Evolutionary conservation across 2,113 vertebrate genomes (phyloP), one percentile per base, ranked within the genome.

Genomic region (Hipposideros armiger): DNA sequence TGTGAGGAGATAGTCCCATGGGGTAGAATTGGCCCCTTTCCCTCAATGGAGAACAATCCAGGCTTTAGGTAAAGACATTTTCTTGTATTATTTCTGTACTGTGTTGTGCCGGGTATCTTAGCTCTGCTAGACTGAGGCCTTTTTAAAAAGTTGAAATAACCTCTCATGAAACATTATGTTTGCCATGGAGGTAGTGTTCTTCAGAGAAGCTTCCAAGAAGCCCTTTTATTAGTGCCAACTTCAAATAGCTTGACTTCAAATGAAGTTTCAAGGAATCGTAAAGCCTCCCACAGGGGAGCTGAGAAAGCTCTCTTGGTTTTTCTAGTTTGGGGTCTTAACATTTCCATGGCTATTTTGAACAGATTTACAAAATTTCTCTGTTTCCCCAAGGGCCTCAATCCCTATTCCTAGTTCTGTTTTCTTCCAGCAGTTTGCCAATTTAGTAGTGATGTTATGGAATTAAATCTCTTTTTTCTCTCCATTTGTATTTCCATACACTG

Each of bases 191-290:
- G 67, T 17, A 56, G 26, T 58, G 28, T 72, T 93, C 69, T 86
- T 91, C 52, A 91, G 70, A 78, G 76, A 32, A 94, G 73, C 62
- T 97, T 76, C 70, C 72, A 52, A 22, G 28, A 47, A 91, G 92
- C 62, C 62, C 47, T 88, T 96, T 60, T 77, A 84, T 85, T 67
- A 56, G 64, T 94, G 82, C 88, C 94, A 94, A 1, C 32, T 47
- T 92, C 88, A 80, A 56, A 36, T 80, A 90, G 56, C 76, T 95
- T 84, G 87, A 47, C 54, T 95, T 20, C 47, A 84, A 72, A 45
- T 82, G 60, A 92, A 88, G 32, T 90, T 95, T 97, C 92, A 94
- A 91, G 92, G 92, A 96, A 92, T 67, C 28, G 2, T 77, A 54
- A 15, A 89, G 60, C 45, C 47, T 32, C 76, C 52, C 52, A 9